These are phyloP conservation scores for Aspidiotus destructor DNA, from an alignment of 2,888 invertebrate species.

Conservation along the genomic window DNA sequence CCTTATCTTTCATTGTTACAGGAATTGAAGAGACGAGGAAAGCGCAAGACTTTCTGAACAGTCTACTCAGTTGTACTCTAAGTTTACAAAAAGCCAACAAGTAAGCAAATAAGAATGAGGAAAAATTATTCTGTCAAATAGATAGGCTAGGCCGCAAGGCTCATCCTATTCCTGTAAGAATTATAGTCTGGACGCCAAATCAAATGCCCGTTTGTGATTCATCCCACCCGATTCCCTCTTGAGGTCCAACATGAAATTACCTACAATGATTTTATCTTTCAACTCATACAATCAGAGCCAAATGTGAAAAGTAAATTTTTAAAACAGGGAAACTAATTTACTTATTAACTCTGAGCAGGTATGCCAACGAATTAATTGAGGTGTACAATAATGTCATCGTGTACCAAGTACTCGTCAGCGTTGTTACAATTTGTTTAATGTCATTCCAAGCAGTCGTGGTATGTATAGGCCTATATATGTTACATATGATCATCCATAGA, in stretches of 20 bases:
- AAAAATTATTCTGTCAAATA: too few species aligned
- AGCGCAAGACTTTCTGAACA: conserved; percentile 25
- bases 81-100: conserved; percentile 31
- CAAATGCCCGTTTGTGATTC: too few species aligned
- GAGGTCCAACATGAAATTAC: too few species aligned
- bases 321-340: too few species aligned
- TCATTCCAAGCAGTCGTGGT: conserved; percentile 31
- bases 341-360: not conserved
- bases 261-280: too few species aligned
- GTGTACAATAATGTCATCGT: conserved; percentile 30
- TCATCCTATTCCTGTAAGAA: too few species aligned
- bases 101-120: not conserved
- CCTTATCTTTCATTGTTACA: not conserved
- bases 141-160: too few species aligned
- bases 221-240: too few species aligned
- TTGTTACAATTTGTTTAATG: conserved; percentile 31
- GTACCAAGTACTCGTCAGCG: conserved; percentile 28
- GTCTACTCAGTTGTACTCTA: conserved; percentile 17
- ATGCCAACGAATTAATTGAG: conserved; percentile 31
- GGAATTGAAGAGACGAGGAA: conserved; percentile 24
- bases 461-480: not conserved
- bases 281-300: too few species aligned
- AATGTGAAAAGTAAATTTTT: too few species aligned
- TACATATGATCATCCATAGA: too few species aligned
- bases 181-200: too few species aligned